Conservation (phyloP, 2,888 invertebrate species). For the Argyra leucocephala region DNA sequence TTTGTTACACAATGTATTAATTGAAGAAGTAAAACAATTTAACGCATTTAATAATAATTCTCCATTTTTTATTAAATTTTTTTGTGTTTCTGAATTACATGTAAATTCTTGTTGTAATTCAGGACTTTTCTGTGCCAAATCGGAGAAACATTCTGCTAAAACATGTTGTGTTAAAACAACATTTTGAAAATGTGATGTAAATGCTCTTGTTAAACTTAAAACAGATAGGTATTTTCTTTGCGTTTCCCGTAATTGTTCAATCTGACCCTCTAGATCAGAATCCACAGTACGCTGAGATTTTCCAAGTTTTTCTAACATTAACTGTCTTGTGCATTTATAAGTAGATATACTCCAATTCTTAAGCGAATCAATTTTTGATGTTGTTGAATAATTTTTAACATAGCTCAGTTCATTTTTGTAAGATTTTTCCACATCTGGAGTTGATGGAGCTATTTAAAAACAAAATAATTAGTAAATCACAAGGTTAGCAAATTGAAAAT, state of each 20-base stretch:
- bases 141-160: conserved; percentile 86
- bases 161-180: conserved; percentile 80
- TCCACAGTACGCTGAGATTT: conserved; percentile 86
- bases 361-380: conserved; percentile 81
- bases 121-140: conserved; percentile 90
- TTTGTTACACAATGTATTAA: conserved; percentile 92
- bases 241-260: conserved; percentile 84
- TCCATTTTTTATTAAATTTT: conserved; percentile 85
- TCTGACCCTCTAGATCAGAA: conserved; percentile 87
- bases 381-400: conserved; percentile 28
- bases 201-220: conserved; percentile 71
- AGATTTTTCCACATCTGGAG: conserved; percentile 8
- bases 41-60: conserved; percentile 85
- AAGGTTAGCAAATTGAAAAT: background rate
- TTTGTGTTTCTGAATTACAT: conserved; percentile 92
- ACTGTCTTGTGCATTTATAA: conserved; percentile 94
- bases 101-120: conserved; percentile 90
- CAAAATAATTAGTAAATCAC: conserved; percentile 7
- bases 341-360: conserved; percentile 97
- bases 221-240: conserved; percentile 86
- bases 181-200: conserved; percentile 80
- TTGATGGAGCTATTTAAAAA: conserved; percentile 14
- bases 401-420: background rate
- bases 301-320: conserved; percentile 91
- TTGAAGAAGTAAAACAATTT: conserved; percentile 91